Conservation (phyloP, 2,888 invertebrate species). For the Lepetodrilus schrolli region DNA sequence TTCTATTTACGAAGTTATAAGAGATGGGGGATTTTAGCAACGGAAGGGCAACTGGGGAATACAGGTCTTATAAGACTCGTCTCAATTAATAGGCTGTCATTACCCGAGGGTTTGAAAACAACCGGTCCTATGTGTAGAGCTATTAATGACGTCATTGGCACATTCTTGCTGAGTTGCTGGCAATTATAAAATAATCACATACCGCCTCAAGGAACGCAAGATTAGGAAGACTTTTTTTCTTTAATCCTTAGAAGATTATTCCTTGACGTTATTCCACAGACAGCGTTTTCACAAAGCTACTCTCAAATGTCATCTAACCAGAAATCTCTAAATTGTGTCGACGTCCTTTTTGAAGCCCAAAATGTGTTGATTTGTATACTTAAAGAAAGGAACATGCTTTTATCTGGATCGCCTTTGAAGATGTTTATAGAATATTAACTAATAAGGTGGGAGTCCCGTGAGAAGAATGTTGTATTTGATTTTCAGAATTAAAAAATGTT, state of each 20-base stretch:
- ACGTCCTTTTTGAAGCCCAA: too few relatives aligned
- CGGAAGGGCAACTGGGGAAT: too few relatives aligned
- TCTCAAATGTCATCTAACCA: too few relatives aligned
- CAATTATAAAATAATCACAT: constrained; percentile 19
- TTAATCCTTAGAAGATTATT: neutral
- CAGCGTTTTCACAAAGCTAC: neutral
- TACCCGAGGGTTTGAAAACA: constrained; percentile 11
- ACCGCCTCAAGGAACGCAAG: neutral
- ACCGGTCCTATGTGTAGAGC: neutral
- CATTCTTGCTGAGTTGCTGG: constrained; percentile 12
- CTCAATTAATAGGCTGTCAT: neutral
- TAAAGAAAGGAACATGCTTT: too few relatives aligned
- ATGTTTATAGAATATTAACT: too few relatives aligned
- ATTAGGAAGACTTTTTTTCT: neutral
- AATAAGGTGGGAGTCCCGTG: too few relatives aligned
- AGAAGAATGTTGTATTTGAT: too few relatives aligned
- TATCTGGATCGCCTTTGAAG: too few relatives aligned
- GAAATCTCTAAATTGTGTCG: too few relatives aligned
- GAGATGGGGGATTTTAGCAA: neutral
- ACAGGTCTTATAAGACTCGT: too few relatives aligned
- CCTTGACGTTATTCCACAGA: neutral
- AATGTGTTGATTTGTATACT: too few relatives aligned
- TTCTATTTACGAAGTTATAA: neutral
- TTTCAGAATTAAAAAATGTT: too few relatives aligned
- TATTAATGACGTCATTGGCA: constrained; percentile 15